Percentiles rank a stretch among this genome's conserved stretches.
Conservation (phyloP, 30 jellyfish, hydroid and myxozoan species). For the Turritopsis dohrnii region DNA sequence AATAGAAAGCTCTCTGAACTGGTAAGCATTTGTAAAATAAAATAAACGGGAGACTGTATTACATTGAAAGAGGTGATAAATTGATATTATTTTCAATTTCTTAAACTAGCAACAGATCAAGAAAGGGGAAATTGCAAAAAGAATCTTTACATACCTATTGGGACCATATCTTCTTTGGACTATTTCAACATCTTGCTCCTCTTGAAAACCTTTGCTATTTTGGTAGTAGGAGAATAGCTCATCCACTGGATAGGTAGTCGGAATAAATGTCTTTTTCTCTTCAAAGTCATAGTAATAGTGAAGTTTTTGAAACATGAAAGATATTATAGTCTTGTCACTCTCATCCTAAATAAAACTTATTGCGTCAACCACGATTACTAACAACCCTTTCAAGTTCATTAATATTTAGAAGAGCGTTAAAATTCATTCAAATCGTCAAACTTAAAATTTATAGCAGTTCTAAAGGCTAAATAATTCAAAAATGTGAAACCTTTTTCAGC, state of each 20-base stretch:
- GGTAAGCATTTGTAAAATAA: too few species aligned
- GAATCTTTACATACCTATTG: constrained; percentile 40
- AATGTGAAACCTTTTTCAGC: too few species aligned
- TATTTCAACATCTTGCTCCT: constrained; percentile 74
- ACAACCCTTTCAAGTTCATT: background rate
- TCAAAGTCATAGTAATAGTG: constrained; percentile 68
- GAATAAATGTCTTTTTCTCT: constrained; percentile 69
- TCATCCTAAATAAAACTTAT: constrained; percentile 57
- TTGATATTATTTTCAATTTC: too few species aligned
- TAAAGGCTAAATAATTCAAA: too few species aligned
- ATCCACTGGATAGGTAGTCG: constrained; percentile 70
- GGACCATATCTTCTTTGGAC: constrained; percentile 67
- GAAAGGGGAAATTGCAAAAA: background rate
- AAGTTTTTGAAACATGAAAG: constrained; percentile 80
- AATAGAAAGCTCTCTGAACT: too few species aligned
- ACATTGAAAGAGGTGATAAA: too few species aligned
- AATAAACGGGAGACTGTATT: too few species aligned
- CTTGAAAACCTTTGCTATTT: constrained; percentile 81
- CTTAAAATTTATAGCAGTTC: too few species aligned
- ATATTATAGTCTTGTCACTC: constrained; percentile 35
- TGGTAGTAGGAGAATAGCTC: constrained; percentile 78
- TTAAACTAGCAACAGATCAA: too few species aligned
- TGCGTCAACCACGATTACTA: background rate
- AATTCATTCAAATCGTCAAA: too few species aligned
- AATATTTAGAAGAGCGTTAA: too few species aligned